Base-by-base conservation (phyloP, 1,140 invertebrate genomes). In the Dreissena rostriformis region DNA sequence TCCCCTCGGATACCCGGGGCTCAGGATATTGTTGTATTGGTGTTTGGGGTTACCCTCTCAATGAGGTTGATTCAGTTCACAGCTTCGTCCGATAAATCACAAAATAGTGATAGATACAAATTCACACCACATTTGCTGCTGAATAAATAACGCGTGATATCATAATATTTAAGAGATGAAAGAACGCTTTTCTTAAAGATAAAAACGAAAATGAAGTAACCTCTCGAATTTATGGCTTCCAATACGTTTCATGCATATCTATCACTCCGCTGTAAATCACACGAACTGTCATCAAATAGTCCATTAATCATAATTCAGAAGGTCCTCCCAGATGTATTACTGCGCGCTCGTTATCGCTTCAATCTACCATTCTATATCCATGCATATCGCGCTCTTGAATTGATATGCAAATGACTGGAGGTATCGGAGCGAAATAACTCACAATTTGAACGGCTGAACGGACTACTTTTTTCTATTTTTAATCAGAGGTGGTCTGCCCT, bases 181-280 rank as follows among this genome's bases (percentile, higher is more conserved):
- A 79, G 67, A 52, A 53, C 51, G 66, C 39, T 39, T 71, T 79
- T 79, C 67, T 79, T 79, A 70, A 79, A 79, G 77, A 79, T 79
- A 79, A 79, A 79, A 79, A 79, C 67, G 65, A 57, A 79, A 55
- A 79, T 79, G 77, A 79, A 79, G 77, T 79, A 79, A 79, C 77
- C 66, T 71, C 77, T 79, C 70, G 70, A 79, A 79, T 79, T 79
- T 79, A 79, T 79, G 57, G 68, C 77, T 52, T 28, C 52, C n/a
- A 39, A 7, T 68, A 57, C 52, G 67, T 79, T 53, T 70, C 77
- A 79, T 71, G 77, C 65, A 79, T 79, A 79, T 79, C 77, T 79
- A 79, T 79, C 66, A 26, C 65, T 70, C 63, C 53, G 26, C 49
- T 79, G 68, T 79, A 79, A 79, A 79, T 79, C 77, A 79, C 1